These are phyloP conservation scores for Eudemis profundana DNA, from an alignment of 2,888 invertebrate genomes.

Conservation along the genomic window DNA sequence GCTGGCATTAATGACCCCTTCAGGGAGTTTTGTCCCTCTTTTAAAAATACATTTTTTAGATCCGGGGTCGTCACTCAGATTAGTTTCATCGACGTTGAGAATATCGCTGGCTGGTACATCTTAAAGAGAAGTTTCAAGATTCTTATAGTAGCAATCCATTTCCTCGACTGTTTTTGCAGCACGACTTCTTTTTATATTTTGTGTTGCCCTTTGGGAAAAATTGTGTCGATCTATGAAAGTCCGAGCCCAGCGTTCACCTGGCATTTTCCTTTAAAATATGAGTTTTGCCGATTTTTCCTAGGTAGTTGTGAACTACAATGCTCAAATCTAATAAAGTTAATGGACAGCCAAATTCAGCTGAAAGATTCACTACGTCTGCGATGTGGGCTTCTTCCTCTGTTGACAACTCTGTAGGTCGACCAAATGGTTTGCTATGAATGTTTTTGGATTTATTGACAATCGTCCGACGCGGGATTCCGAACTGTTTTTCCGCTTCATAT, in stretches of 20 bases:
- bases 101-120: conserved; percentile 5
- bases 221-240: conserved; percentile 33
- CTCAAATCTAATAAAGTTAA: conserved; percentile 45
- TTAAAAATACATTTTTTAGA: conserved; percentile 2
- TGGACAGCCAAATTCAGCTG: conserved; percentile 47
- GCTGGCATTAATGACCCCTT: conserved; percentile 9
- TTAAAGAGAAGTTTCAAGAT: conserved; percentile 6
- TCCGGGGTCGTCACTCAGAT: conserved; percentile 11
- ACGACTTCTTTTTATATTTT: conserved; percentile 35
- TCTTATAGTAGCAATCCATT: conserved; percentile 3
- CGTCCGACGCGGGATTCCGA: conserved; percentile 46
- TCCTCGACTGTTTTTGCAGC: conserved; percentile 34
- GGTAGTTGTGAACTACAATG: conserved; percentile 43
- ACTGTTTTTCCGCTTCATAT: conserved; percentile 45
- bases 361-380: conserved; percentile 40
- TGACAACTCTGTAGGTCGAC: conserved; percentile 44
- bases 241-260: conserved; percentile 43
- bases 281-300: conserved; percentile 35
- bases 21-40: conserved; percentile 8
- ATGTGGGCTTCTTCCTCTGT: conserved; percentile 46
- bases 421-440: conserved; percentile 41
- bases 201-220: conserved; percentile 24
- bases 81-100: conserved; percentile 12
- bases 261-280: conserved; percentile 43
- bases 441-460: conserved; percentile 46